phyloP scores from a whole-genome alignment of 2,797 vertebrate genomes.

The Emys orbicularis region DNA sequence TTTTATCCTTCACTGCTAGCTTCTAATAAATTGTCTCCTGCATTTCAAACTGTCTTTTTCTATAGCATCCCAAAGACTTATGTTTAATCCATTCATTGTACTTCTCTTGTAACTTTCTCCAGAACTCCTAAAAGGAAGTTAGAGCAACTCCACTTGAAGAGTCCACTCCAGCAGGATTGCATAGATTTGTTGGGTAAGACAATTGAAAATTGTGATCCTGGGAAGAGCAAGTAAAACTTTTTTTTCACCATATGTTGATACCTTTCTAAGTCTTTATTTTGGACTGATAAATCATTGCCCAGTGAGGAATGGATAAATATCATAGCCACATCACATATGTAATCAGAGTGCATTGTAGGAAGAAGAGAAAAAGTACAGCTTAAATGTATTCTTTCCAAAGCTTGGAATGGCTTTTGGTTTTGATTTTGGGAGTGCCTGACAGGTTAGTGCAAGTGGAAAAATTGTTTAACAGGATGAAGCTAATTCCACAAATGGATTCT shows the following conservation, averaged over 20 bases:
- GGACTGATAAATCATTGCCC: neutral
- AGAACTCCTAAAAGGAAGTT: neutral
- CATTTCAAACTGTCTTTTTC: slow-evolving; percentile 38
- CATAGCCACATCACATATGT: fast-evolving
- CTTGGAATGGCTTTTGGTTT: neutral
- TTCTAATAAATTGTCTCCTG: neutral
- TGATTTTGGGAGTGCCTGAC: slow-evolving; percentile 9
- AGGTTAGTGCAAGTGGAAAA: slow-evolving; percentile 14
- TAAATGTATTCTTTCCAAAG: neutral
- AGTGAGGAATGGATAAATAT: neutral
- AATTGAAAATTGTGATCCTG: fast-evolving
- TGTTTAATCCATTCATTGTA: neutral
- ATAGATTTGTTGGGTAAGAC: neutral
- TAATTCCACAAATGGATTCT: slow-evolving; percentile 19
- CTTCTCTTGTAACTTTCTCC: neutral
- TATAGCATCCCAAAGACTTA: neutral
- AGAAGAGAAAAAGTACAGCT: neutral
- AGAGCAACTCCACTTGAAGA: neutral
- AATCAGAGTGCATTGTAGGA: neutral
- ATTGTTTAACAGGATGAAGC: neutral
- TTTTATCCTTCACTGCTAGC: slow-evolving; percentile 1
- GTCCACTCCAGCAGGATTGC: neutral
- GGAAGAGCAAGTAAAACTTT: neutral
- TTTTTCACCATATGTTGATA: neutral
- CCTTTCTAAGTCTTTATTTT: neutral